phyloP scores from a whole-genome alignment of 1,140 invertebrate species.

The Platyura marginata region DNA sequence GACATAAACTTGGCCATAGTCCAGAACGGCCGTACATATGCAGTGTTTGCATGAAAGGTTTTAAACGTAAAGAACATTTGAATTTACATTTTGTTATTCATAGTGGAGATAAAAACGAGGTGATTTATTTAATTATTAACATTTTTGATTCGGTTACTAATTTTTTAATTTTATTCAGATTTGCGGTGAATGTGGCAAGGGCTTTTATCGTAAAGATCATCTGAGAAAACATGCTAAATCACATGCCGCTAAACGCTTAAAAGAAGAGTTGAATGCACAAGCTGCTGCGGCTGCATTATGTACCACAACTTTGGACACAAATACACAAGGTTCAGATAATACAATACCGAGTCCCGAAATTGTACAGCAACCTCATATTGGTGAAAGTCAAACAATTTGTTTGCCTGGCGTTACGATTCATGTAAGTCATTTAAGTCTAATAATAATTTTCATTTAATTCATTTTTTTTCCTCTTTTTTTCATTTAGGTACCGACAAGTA shows the following conservation, averaged over 20 bases:
- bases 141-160: neutral
- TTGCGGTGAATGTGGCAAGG: conserved; percentile 44
- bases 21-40: conserved; percentile 60
- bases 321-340: neutral
- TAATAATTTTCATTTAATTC: neutral
- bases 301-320: neutral
- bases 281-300: neutral
- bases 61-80: conserved; percentile 62
- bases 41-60: conserved; percentile 54
- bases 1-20: conserved; percentile 61
- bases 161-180: conserved; percentile 5
- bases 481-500: conserved; percentile 3
- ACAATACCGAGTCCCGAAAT: neutral
- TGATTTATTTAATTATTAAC: conserved; percentile 10
- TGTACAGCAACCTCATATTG: neutral
- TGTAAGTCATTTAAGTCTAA: neutral
- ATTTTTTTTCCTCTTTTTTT: neutral
- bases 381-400: neutral
- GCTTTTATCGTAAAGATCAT: conserved; percentile 70
- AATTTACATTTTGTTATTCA: conserved; percentile 64
- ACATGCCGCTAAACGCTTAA: conserved; percentile 47
- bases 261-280: conserved; percentile 32
- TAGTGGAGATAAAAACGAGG: conserved; percentile 62
- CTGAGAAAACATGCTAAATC: conserved; percentile 56
- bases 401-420: neutral